A percentile compares a stretch with the other conserved stretches of the same genome.
phyloP scores from a whole-genome alignment of 2,888 invertebrate species.

The Heliconius aoede region DNA sequence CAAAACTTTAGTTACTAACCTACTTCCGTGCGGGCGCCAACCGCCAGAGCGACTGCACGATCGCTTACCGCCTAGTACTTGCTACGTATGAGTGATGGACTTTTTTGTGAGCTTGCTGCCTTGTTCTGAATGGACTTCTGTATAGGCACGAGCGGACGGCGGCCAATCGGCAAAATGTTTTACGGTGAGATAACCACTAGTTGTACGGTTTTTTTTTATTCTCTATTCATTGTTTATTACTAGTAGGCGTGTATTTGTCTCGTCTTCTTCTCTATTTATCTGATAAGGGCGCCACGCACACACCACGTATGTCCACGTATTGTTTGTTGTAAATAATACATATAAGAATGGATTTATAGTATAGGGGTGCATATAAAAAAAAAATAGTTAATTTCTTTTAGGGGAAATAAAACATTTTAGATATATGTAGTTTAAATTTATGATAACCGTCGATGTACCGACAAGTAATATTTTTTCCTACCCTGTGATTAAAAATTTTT shows the following conservation, averaged over 20 bases:
- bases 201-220: slow-evolving; percentile 65
- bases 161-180: slow-evolving; percentile 78
- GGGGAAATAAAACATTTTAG: not conserved
- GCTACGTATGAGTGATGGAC: slow-evolving; percentile 75
- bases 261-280: slow-evolving; percentile 59
- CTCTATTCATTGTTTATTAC: slow-evolving; percentile 60
- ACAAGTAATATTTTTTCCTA: not conserved
- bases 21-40: slow-evolving; percentile 83
- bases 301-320: slow-evolving; percentile 53
- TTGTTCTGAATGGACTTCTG: slow-evolving; percentile 74
- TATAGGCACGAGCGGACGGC: slow-evolving; percentile 65
- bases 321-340: slow-evolving; percentile 14
- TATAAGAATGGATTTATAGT: not conserved
- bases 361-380: slow-evolving; percentile 1
- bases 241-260: slow-evolving; percentile 72
- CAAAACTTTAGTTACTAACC: slow-evolving; percentile 84
- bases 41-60: slow-evolving; percentile 66
- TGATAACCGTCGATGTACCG: not conserved
- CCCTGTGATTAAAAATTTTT: not conserved
- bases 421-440: not conserved
- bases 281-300: slow-evolving; percentile 66
- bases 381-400: not conserved
- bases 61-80: slow-evolving; percentile 48
- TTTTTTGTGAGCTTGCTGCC: slow-evolving; percentile 64
- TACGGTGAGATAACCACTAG: slow-evolving; percentile 80